Conservation (phyloP, 2,797 vertebrate genomes). For the Moxostoma hubbsi region DNA sequence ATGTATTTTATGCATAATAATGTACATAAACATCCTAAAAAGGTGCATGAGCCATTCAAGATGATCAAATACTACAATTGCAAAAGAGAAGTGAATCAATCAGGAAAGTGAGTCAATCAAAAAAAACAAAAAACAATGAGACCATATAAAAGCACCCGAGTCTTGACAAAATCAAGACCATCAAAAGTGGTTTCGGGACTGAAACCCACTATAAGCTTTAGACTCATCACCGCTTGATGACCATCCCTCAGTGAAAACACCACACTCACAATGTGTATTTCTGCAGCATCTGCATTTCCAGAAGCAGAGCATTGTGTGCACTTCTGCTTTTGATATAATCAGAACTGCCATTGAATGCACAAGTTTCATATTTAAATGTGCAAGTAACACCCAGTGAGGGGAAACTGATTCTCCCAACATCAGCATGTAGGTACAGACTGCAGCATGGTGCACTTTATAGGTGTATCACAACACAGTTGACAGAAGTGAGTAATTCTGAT, state of each 20-base stretch:
- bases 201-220: background rate
- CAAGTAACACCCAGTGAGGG: background rate
- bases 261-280: constrained; percentile 22
- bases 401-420: constrained; percentile 22
- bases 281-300: constrained; percentile 32
- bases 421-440: constrained; percentile 4
- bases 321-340: constrained; percentile 41
- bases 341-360: constrained; percentile 26
- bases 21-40: too few species aligned
- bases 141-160: too few species aligned
- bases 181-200: too few species aligned
- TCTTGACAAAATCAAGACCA: too few species aligned
- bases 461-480: background rate
- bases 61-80: background rate
- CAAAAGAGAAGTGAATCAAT: too few species aligned
- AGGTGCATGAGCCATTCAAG: too few species aligned
- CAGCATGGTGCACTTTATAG: background rate
- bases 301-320: background rate
- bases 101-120: background rate
- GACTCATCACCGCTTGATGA: background rate
- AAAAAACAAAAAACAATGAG: background rate
- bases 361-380: constrained; percentile 23
- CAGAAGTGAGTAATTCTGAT: constrained; percentile 19
- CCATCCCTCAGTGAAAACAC: constrained; percentile 4
- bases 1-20: too few species aligned